Percentiles rank a stretch among this genome's conserved stretches.
Conservation (phyloP, 2,113 vertebrate species). For the Empidonax traillii region DNA sequence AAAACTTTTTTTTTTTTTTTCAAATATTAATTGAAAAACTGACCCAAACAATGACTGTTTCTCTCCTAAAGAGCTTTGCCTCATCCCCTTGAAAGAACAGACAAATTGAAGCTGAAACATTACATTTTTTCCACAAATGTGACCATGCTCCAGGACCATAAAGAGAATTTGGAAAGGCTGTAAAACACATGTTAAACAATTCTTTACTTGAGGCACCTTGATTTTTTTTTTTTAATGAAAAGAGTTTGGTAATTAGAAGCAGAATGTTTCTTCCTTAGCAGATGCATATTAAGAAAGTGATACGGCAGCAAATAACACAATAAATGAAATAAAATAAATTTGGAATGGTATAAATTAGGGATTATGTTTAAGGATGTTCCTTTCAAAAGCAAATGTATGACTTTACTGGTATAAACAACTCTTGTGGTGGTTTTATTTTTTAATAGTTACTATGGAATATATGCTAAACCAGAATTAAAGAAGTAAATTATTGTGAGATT, state of each 20-base stretch:
- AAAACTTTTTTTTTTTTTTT: not conserved
- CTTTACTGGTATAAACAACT: not conserved
- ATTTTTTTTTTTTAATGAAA: not conserved
- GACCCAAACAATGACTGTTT: not conserved
- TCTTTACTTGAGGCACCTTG: conserved; percentile 28
- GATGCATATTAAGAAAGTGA: not conserved
- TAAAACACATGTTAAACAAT: conserved; percentile 47
- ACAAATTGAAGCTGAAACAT: conserved; percentile 30
- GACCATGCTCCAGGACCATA: conserved; percentile 28
- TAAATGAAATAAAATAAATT: not conserved
- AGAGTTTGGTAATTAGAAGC: not conserved
- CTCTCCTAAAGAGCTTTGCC: not conserved
- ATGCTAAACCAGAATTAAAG: not conserved
- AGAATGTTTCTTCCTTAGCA: conserved; percentile 3
- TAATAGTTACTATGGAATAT: not conserved
- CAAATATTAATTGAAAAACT: not conserved
- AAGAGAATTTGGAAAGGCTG: conserved; percentile 33
- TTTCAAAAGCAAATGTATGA: not conserved
- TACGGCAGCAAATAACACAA: not conserved
- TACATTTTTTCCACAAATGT: conserved; percentile 43
- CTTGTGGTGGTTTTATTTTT: not conserved
- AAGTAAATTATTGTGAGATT: not conserved
- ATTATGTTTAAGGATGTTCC: not conserved
- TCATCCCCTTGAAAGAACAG: not conserved
- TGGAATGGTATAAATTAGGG: not conserved